phyloP scores from a whole-genome alignment of 2,113 vertebrate genomes.

The Oncorhynchus masou region DNA sequence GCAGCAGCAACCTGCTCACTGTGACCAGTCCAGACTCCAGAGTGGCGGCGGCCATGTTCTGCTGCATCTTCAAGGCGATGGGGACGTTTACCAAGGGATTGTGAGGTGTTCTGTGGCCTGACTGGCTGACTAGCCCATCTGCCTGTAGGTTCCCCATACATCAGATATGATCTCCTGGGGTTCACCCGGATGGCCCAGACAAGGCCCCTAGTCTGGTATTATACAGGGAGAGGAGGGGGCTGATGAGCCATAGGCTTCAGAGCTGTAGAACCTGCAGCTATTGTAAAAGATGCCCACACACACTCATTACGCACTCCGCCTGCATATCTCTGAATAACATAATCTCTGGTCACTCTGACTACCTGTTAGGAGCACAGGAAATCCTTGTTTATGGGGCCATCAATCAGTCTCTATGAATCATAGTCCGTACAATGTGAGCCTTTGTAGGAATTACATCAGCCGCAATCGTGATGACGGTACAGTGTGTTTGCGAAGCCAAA shows the following conservation, averaged over 20 bases:
- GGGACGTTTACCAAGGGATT: constrained; percentile 25
- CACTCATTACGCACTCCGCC: background rate
- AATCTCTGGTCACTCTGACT: background rate
- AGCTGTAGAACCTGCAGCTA: background rate
- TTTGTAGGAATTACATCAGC: background rate
- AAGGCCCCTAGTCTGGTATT: constrained; percentile 37
- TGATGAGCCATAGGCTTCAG: constrained; percentile 28
- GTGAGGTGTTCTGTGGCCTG: constrained; percentile 37
- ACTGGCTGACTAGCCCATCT: constrained; percentile 13
- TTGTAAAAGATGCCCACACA: background rate
- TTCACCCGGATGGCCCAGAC: constrained; percentile 22
- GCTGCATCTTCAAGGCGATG: constrained; percentile 44
- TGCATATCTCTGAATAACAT: constrained; percentile 27
- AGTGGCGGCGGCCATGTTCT: constrained; percentile 43
- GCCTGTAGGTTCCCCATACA: constrained; percentile 31
- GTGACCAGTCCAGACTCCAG: constrained; percentile 52
- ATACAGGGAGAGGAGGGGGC: constrained; percentile 21
- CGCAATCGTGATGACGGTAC: background rate
- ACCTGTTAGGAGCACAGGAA: background rate
- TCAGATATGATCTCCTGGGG: constrained; percentile 27
- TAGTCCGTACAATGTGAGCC: background rate
- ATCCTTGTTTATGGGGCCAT: background rate
- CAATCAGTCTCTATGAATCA: background rate
- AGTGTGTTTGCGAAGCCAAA: background rate
- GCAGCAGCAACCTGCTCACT: constrained; percentile 49